These are phyloP conservation scores for Chironomus striatipennis DNA, from an alignment of 1,140 invertebrate genomes.

Conservation along the genomic window DNA sequence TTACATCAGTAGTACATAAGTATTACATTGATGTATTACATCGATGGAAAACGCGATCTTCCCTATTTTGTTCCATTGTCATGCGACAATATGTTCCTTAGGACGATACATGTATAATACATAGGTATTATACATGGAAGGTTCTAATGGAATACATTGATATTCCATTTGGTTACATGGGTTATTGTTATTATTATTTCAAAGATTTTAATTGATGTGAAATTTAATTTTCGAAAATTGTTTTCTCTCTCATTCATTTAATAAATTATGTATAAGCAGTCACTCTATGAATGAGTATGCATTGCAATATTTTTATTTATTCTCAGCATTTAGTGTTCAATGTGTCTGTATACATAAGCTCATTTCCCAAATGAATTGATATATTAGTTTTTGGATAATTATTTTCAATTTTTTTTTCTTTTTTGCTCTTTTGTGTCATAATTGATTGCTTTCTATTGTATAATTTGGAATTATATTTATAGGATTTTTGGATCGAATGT, in stretches of 20 bases:
- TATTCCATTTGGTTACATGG: no score
- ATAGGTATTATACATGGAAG: no score
- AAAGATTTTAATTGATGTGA: conserved; percentile 6
- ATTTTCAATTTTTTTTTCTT: neutral
- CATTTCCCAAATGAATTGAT: conserved; percentile 4
- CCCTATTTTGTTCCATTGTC: no score
- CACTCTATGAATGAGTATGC: neutral
- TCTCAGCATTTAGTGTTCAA: neutral
- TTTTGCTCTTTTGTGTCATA: neutral
- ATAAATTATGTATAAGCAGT: conserved; percentile 6
- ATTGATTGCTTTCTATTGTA: neutral
- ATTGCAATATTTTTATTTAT: no score
- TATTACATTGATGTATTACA: no score
- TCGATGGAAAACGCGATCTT: no score
- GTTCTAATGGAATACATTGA: no score
- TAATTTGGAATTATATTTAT: no score
- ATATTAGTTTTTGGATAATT: neutral
- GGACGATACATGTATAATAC: no score
- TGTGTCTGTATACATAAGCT: neutral
- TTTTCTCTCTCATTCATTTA: neutral
- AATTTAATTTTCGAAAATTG: conserved; percentile 9
- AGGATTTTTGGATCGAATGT: no score
- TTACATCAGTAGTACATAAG: no score
- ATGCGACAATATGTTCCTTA: no score
- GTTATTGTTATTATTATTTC: neutral